phyloP scores from a whole-genome alignment of 2,888 invertebrate species.

The Mimas tiliae region DNA sequence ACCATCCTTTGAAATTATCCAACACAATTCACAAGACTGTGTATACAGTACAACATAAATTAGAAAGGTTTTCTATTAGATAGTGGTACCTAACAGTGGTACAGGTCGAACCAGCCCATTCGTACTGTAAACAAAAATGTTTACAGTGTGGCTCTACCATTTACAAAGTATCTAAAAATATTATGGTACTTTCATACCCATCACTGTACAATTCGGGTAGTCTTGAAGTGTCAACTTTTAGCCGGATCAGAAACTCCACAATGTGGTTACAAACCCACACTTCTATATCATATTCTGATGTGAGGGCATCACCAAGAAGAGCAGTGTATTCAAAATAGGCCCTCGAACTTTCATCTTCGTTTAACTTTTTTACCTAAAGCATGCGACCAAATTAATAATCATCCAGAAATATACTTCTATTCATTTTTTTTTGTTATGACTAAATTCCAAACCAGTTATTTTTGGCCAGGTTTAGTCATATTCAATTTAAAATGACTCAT shows the following conservation, averaged over 20 bases:
- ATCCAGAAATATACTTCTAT: neutral
- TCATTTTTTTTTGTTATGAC: no score
- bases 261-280: constrained; percentile 85
- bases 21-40: no score
- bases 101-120: no score
- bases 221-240: constrained; percentile 86
- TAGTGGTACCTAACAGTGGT: no score
- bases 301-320: constrained; percentile 81
- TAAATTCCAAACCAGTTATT: no score
- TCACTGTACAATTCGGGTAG: constrained; percentile 85
- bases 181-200: constrained; percentile 56
- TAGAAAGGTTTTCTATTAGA: no score
- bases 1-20: no score
- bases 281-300: constrained; percentile 86
- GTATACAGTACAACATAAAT: no score
- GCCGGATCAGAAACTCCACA: constrained; percentile 86
- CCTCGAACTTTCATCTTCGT: constrained; percentile 81
- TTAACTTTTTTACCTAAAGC: constrained; percentile 72
- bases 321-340: constrained; percentile 87
- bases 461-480: no score
- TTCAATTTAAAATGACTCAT: no score
- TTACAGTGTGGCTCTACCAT: no score
- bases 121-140: no score
- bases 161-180: neutral
- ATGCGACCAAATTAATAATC: neutral